Conservation (phyloP, 2,888 invertebrate species). For the Trissolcus japonicus region DNA sequence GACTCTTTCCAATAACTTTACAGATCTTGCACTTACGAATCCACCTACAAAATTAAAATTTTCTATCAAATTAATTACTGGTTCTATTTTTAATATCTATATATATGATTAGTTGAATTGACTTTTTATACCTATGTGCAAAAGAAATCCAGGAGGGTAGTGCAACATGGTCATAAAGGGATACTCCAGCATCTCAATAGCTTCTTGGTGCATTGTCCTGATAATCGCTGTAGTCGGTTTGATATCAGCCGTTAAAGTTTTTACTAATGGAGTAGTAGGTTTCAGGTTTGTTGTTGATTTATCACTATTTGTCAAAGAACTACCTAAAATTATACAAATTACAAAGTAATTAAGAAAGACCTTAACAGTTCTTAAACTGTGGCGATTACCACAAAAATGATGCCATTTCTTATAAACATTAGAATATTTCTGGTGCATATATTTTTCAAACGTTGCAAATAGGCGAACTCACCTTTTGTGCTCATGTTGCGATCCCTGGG, state of each 20-base stretch:
- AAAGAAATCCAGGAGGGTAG: conserved; percentile 92
- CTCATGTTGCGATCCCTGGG: no score
- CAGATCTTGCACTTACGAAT: conserved; percentile 89
- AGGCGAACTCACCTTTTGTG: no score
- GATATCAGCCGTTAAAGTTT: conserved; percentile 79
- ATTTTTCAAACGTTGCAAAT: no score
- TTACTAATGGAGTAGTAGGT: conserved; percentile 78
- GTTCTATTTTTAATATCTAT: background rate
- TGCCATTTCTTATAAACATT: no score
- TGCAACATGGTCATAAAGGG: conserved; percentile 96
- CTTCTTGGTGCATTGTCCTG: conserved; percentile 85
- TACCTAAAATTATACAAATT: conserved; percentile 78
- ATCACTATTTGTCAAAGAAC: conserved; percentile 84
- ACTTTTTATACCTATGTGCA: conserved; percentile 84
- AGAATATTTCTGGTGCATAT: no score
- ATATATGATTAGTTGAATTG: background rate
- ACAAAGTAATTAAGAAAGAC: background rate
- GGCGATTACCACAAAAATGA: no score
- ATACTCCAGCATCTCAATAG: conserved; percentile 93
- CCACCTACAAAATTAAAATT: conserved; percentile 79
- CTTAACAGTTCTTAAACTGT: background rate
- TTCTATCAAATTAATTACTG: background rate
- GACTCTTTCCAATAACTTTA: conserved; percentile 88
- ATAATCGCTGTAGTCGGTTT: conserved; percentile 78
- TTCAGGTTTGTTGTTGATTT: conserved; percentile 80